phyloP scores from a whole-genome alignment of 1,140 invertebrate genomes.

The Diprion similis region DNA sequence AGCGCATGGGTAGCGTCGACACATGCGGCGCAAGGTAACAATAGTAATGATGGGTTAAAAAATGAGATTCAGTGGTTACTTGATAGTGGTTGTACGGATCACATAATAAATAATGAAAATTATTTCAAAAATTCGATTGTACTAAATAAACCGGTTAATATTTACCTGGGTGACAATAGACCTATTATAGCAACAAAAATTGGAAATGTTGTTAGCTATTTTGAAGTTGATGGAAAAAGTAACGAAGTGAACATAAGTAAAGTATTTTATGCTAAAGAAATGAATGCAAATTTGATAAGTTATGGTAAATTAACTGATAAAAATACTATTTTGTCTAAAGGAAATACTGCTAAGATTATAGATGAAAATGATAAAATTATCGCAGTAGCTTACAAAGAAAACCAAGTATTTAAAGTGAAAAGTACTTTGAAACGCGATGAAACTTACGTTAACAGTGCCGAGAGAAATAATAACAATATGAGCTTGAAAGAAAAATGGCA shows the following conservation, averaged over 20 bases:
- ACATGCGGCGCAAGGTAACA: conserved; percentile 21
- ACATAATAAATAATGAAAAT: conserved; percentile 28
- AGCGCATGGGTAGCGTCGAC: conserved; percentile 19
- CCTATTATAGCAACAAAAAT: conserved; percentile 21
- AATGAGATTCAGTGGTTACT: conserved; percentile 25
- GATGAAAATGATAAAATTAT: neutral
- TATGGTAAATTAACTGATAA: conserved; percentile 21
- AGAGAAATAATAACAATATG: neutral
- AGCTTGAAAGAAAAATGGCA: conserved; percentile 32
- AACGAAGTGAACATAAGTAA: conserved; percentile 15
- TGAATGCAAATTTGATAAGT: conserved; percentile 21
- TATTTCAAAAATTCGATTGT: conserved; percentile 21
- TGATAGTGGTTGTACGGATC: conserved; percentile 29
- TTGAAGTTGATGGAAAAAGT: neutral
- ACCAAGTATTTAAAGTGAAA: neutral
- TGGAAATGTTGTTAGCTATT: conserved; percentile 19
- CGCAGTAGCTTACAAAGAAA: neutral
- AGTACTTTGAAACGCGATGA: neutral
- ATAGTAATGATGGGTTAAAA: conserved; percentile 10
- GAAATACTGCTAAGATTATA: conserved; percentile 12
- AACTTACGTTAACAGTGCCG: neutral
- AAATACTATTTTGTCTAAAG: conserved; percentile 16
- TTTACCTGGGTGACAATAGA: conserved; percentile 19
- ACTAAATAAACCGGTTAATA: conserved; percentile 13
- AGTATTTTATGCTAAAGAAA: conserved; percentile 23